Percentiles rank a stretch among this genome's conserved stretches.
Conservation (phyloP, 1,140 invertebrate genomes). For the Anthonomus grandis region DNA sequence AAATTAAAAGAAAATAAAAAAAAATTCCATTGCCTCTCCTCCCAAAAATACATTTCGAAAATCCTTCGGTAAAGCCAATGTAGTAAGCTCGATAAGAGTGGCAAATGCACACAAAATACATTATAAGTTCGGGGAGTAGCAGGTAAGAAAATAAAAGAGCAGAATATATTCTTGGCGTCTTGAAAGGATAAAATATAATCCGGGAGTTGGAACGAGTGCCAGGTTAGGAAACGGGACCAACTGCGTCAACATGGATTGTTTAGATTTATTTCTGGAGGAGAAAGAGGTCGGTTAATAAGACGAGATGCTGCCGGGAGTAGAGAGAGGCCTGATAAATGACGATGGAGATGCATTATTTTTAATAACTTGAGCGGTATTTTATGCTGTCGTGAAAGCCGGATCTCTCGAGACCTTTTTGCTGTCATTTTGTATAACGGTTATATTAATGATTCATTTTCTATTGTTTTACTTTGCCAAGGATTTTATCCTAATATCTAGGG, state of each 20-base stretch:
- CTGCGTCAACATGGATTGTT: constrained; percentile 40
- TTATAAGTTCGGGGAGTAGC: constrained; percentile 17
- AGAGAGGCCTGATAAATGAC: constrained; percentile 2
- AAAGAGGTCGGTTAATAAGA: constrained; percentile 32
- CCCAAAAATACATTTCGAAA: constrained; percentile 4
- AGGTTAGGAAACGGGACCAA: constrained; percentile 28
- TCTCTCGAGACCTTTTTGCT: no score
- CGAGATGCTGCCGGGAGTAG: constrained; percentile 13
- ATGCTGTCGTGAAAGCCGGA: no score
- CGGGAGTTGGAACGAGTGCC: constrained; percentile 17
- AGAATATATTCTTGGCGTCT: constrained; percentile 21
- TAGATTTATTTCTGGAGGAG: constrained; percentile 39
- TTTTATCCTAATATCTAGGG: no score
- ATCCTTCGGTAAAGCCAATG: constrained; percentile 3
- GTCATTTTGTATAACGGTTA: no score
- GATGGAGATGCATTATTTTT: constrained; percentile 14
- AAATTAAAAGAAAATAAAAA: constrained; percentile 21
- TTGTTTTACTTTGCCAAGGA: no score
- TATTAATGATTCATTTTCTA: no score
- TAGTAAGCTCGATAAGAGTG: background rate
- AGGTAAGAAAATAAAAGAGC: constrained; percentile 25
- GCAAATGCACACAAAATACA: constrained; percentile 16
- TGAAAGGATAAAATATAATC: constrained; percentile 33
- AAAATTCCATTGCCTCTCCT: background rate
- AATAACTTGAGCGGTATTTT: constrained; percentile 5